Evolutionary conservation across 2,113 vertebrate genomes (phyloP).

Genomic region (Deroptyus accipitrinus): DNA sequence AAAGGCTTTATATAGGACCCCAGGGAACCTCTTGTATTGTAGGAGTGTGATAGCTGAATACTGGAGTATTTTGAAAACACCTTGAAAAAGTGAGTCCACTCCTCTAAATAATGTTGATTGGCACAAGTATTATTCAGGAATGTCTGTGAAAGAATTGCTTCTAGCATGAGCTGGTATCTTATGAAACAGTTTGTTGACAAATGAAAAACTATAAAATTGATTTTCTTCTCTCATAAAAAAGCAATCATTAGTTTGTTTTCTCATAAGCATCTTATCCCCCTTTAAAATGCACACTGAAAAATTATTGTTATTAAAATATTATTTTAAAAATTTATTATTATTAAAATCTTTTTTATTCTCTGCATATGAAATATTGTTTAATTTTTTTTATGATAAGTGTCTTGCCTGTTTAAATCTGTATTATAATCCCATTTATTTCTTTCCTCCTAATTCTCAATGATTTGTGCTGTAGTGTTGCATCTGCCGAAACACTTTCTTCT

Average conservation of each 20-base stretch:
- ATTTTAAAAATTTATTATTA: background rate
- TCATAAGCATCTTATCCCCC: background rate
- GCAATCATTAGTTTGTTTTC: conserved; percentile 46
- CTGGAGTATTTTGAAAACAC: conserved; percentile 67
- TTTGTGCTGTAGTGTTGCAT: background rate
- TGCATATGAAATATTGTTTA: conserved; percentile 27
- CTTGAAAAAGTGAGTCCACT: conserved; percentile 27
- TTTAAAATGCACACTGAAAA: conserved; percentile 29
- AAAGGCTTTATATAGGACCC: conserved; percentile 30
- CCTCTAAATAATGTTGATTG: conserved; percentile 42
- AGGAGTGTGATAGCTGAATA: conserved; percentile 29
- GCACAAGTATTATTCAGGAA: conserved; percentile 15
- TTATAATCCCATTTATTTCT: background rate
- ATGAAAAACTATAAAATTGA: background rate
- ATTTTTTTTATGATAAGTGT: background rate
- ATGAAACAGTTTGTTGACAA: conserved; percentile 37
- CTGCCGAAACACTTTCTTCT: background rate
- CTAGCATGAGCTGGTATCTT: conserved; percentile 13
- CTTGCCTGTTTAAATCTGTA: conserved; percentile 27
- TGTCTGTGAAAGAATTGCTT: background rate
- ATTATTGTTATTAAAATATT: no score
- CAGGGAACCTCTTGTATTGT: conserved; percentile 29
- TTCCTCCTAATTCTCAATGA: conserved; percentile 8
- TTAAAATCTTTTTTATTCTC: conserved; percentile 53
- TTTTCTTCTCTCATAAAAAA: conserved; percentile 40